Evolutionary conservation across 1,140 invertebrate species (phyloP).

Genomic region (Laupala kohalensis): DNA sequence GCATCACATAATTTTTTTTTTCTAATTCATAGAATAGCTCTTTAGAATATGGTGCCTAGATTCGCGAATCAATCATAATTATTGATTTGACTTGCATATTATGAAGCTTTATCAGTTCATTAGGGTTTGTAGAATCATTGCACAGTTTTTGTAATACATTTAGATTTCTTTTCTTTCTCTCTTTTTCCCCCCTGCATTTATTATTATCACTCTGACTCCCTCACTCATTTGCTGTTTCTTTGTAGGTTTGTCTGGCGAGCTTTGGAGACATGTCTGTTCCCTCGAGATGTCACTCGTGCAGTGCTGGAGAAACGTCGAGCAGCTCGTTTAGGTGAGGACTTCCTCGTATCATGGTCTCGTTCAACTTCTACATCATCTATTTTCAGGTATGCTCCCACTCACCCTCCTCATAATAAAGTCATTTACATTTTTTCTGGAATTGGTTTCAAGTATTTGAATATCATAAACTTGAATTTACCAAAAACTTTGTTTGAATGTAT

Average conservation of each 20-base stretch:
- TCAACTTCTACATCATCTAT: constrained; percentile 48
- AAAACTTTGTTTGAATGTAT: not conserved
- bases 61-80: too few species aligned
- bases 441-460: not conserved
- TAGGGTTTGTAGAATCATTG: not conserved
- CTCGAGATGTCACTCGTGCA: constrained; percentile 34
- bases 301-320: constrained; percentile 32
- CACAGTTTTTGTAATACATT: not conserved
- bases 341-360: constrained; percentile 48
- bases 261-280: constrained; percentile 35
- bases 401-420: not conserved
- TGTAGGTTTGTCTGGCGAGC: constrained; percentile 33
- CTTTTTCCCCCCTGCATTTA: not conserved
- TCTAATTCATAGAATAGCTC: too few species aligned
- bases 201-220: not conserved
- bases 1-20: too few species aligned
- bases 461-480: not conserved
- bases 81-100: not conserved
- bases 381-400: constrained; percentile 34
- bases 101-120: not conserved
- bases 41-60: too few species aligned
- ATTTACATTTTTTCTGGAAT: not conserved
- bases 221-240: too few species aligned
- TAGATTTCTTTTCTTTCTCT: not conserved
- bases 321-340: constrained; percentile 40